Evolutionary conservation across 2,113 vertebrate species (phyloP).

Genomic region (Sinosuthora webbiana): DNA sequence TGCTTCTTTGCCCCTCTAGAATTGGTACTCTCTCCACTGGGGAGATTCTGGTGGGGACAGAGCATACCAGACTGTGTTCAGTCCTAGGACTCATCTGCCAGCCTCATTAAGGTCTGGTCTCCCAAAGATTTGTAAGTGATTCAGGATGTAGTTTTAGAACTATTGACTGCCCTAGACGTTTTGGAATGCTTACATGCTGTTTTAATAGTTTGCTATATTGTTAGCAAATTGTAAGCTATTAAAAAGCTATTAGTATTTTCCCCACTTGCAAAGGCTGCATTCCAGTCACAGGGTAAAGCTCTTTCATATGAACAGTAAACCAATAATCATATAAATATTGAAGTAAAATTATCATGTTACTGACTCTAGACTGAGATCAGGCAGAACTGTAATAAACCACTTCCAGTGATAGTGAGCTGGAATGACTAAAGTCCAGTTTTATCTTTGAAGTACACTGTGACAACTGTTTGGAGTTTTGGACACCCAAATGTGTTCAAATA

Average conservation of each 20-base stretch:
- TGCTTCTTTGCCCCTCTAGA: background rate
- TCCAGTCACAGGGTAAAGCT: background rate
- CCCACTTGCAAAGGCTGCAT: background rate
- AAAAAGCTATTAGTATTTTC: constrained; percentile 4
- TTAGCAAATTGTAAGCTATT: constrained; percentile 1
- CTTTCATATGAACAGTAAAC: background rate
- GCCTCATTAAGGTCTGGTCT: background rate
- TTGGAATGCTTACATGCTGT: background rate
- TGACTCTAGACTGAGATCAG: background rate
- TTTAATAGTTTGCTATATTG: background rate
- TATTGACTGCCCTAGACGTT: background rate
- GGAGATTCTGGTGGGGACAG: background rate
- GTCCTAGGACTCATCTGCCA: background rate
- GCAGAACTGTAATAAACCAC: background rate
- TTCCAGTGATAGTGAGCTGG: background rate
- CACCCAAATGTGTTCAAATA: background rate
- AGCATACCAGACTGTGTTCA: background rate
- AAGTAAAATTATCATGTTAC: background rate
- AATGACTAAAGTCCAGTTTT: background rate
- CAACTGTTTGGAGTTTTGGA: background rate
- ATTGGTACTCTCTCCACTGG: background rate
- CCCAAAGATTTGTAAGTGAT: background rate
- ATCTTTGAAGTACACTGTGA: background rate
- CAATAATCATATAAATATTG: background rate
- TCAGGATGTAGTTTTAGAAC: background rate